Evolutionary conservation across 2,113 vertebrate genomes (phyloP).

Genomic region (Enhydra lutris): DNA sequence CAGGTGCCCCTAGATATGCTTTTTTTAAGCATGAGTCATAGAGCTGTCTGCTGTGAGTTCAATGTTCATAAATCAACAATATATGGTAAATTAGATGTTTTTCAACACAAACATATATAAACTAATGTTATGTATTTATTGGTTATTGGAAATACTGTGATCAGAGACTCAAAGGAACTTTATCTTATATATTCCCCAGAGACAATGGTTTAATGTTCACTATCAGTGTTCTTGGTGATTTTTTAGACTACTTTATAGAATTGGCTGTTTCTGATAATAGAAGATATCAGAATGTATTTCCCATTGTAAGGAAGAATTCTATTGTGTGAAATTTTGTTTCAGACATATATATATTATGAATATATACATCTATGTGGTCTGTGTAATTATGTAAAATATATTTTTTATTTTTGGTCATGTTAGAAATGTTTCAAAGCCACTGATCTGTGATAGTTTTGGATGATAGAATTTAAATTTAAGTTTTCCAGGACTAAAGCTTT

Average conservation of each 20-base stretch:
- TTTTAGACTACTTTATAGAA: not conserved
- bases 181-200: not conserved
- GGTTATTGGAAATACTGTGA: not conserved
- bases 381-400: not conserved
- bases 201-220: not conserved
- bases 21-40: not conserved
- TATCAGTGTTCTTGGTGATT: not conserved
- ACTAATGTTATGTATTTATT: not conserved
- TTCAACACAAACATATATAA: not conserved
- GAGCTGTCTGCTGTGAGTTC: not conserved
- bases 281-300: not conserved
- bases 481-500: not conserved
- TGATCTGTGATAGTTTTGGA: not conserved
- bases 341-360: not conserved
- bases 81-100: not conserved
- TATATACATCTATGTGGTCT: not conserved
- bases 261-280: not conserved
- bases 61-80: not conserved
- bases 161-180: not conserved
- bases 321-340: constrained; percentile 11
- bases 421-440: not conserved
- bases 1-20: not conserved
- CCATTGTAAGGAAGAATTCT: not conserved
- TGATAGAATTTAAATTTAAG: not conserved
- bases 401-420: not conserved